Evolutionary conservation across 1,140 invertebrate species (phyloP), one percentile per base, ranked within the genome.

Genomic region (Aphaenogaster rudis): DNA sequence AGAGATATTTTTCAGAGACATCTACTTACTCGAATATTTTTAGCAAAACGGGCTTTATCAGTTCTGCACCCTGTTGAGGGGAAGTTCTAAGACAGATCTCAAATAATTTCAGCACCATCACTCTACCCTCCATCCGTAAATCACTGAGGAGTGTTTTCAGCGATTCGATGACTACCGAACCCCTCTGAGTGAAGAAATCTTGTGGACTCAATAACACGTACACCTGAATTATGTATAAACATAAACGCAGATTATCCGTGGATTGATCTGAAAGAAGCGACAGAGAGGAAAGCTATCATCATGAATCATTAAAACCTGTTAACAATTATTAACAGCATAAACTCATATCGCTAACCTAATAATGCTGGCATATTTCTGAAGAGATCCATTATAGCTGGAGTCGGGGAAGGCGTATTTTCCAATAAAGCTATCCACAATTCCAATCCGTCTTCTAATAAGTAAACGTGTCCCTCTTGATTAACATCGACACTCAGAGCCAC

Each of bases 381-480:
- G 15, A 99, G 95, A 86, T 97, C 96, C 90, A 99, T 95, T 57
- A 98, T 96, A 11, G 94, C 94, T 3, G 95, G 93, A 0, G 96
- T 96, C 52, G 97, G 94, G 0, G 94, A 92, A 0, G 97, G 96
- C 1, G 97, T 96, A 92, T 98, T 97, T 93, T 98, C 97, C 74
- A 99, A 95, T 15, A 98, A 96, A 4, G 97, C 97, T 71, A 97
- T 95, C 98, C 99, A 99, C 74, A 99, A 96, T 90, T 98, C 97
- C 50, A 99, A 96, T 0, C 98, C 98, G 95, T 99, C 99, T 95
- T 99, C 98, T 88, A 99, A 95, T 61, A 99, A 96, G 95, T 99
- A 99, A 57, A 99, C 97, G 93, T 98, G 97, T 17, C 97, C 97
- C 54, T 97, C 96, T 93, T 98, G 97, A 80, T 96, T 97, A 0